Evolutionary conservation across 1,140 invertebrate genomes (phyloP), one percentile per base, ranked within the genome.

Genomic region (Ceratoteleas bidentatus): DNA sequence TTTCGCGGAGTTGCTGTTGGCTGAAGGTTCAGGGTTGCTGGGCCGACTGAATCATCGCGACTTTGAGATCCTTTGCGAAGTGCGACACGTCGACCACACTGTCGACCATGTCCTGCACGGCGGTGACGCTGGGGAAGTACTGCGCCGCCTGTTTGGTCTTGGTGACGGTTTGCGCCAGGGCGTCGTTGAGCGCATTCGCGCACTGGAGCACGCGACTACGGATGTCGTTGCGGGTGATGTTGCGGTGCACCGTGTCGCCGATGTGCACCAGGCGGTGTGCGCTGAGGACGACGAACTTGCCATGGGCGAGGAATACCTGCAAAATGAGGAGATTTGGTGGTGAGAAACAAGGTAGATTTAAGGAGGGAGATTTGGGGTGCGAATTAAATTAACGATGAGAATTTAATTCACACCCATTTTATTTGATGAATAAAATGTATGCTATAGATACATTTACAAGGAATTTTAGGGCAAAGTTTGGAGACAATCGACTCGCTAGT

Each of bases 91-190:
- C 95, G 9, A 96, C 94, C 14, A 98, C 95, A 9, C 96, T 94
- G 88, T 98, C 96, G 0, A 98, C 96, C 97, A 99, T 99, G 77
- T 97, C 96, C 81, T 97, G 96, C 0, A 98, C 96, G 0, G 97
- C 96, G 14, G 93, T 94, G 0, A 97, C 96, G 84, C 96, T 96
- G 0, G 97, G 97, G 87, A 98, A 98, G 89, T 97, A 96, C 45
- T 96, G 93, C 2, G 97, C 97, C 0, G 97, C 97, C 78, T 94
- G 95, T 90, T 98, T 98, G 0, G 97, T 98, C 85, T 97, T 96
- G 9, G 94, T 93, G 0, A 98, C 97, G 6, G 96, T 96, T 13
- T 94, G 93, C 36, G 96, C 96, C 0, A 98, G 91, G 4, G 95
- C 95, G 83, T 97, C 96, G 68, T 96, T 97, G 14, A 99, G 89